Base-by-base conservation (phyloP, 92 coral and sea anemone genomes). In the Palythoa grandiflora region DNA sequence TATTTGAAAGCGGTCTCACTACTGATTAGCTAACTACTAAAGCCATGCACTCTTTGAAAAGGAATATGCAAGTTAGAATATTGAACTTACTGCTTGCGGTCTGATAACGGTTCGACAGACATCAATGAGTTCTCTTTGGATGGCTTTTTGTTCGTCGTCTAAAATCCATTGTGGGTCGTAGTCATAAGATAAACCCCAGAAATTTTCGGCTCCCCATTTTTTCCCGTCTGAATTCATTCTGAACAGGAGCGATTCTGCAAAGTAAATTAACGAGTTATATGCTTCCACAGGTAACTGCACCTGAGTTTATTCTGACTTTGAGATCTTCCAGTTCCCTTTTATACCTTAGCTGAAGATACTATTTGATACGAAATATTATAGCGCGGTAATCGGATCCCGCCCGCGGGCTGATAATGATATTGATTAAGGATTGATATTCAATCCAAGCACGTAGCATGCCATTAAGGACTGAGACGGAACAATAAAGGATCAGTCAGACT, bases 151-250 rank as follows among this genome's bases (percentile, higher is more conserved):
- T 50, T 81, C 86, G 16, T 81, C 86, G 44, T 81, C 75, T 6
- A 81, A 15, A 70, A 81, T 47, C 86, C 86, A 81, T 44, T 66
- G 86, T 28, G 86, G 86, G 52, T 81, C 86, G 38, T 81, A 66
- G 57, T 81, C 86, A 47, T 44, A 81, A 10, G 86, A 81, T 37
- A 81, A 71, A 6, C 86, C 86, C 86, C 86, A 81, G 65, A 81
- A 81, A 6, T 50, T 40, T 0, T 68, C 75, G 19, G 53, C 75
- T 4, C 86, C 86, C 86, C 86, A 81, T 71, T 40, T 68, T 14
- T 81, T 81, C 38, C 44, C 16, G 17, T 81, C 75, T 6, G 86
- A 54, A 21, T 55, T 40, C 83, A 77, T 77, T n/a, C 0, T 3
- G 6, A 44, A 4, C 6, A 44, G 50, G 40, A 71, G 48, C 47